Percentiles rank a stretch among this genome's conserved stretches.
Conservation (phyloP, 2,797 vertebrate genomes). For the Gallinago solitaria region DNA sequence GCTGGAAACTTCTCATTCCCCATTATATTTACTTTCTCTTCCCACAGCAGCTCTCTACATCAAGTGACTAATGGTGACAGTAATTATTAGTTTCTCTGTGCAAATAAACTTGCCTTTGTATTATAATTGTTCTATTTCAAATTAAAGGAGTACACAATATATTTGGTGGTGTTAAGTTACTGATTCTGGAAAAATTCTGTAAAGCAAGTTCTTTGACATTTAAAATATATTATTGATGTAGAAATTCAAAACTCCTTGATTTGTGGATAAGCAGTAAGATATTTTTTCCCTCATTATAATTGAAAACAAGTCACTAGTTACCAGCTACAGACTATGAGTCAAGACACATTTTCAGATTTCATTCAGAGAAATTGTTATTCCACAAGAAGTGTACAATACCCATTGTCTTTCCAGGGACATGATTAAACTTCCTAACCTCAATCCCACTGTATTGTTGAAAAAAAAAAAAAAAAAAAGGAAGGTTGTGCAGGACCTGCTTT, state of each 20-base stretch:
- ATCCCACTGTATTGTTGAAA: too few relatives aligned
- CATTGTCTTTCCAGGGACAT: fast-evolving
- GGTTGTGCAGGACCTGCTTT: neutral
- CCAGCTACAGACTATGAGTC: neutral
- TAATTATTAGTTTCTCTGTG: neutral
- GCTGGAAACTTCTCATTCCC: neutral
- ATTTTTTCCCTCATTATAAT: neutral
- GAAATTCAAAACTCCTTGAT: neutral
- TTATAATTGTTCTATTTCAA: neutral
- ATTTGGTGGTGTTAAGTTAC: neutral
- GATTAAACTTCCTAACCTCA: neutral
- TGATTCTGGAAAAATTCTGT: neutral
- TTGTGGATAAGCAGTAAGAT: neutral
- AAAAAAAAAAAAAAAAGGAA: neutral
- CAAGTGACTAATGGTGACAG: neutral
- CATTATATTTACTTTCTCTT: neutral
- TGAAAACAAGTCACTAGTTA: neutral
- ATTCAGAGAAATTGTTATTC: neutral
- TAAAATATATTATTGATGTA: neutral
- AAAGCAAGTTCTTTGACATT: neutral
- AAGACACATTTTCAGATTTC: neutral
- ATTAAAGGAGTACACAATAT: neutral
- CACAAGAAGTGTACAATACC: neutral
- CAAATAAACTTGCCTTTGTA: neutral
- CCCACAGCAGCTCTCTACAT: neutral